These are phyloP conservation scores for Trichechus manatus DNA, from an alignment of 2,113 vertebrate species.

Conservation along the genomic window DNA sequence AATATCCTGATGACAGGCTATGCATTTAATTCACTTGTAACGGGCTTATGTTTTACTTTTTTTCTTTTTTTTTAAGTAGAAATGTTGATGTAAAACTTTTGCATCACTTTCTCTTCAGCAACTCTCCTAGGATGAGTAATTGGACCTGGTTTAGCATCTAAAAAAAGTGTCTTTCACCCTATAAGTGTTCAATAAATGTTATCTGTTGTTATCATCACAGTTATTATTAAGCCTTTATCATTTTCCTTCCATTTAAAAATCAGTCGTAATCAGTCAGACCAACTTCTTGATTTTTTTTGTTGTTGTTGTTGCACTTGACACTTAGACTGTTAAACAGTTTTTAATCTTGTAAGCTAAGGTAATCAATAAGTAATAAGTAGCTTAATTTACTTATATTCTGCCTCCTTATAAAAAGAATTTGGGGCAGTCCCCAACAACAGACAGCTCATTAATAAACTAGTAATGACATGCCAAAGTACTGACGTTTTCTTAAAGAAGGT, in stretches of 20 bases:
- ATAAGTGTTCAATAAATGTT: neutral
- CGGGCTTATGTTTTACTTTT: neutral
- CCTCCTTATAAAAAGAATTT: constrained; percentile 17
- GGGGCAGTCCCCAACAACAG: neutral
- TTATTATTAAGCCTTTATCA: neutral
- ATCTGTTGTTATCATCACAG: neutral
- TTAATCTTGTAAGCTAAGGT: constrained; percentile 7
- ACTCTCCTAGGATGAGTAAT: neutral
- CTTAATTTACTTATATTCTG: constrained; percentile 3
- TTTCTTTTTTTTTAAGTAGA: neutral
- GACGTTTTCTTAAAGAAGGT: constrained; percentile 24
- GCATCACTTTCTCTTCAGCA: neutral
- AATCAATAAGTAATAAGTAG: neutral
- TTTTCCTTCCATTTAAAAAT: neutral
- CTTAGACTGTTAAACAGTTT: neutral
- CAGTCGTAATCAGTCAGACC: neutral
- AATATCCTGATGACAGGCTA: neutral
- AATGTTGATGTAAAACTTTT: neutral
- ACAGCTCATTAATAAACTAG: constrained; percentile 5
- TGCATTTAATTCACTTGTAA: neutral
- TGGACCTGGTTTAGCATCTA: neutral
- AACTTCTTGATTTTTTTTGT: neutral
- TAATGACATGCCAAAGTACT: neutral
- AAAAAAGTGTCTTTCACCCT: neutral
- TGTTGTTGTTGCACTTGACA: neutral